phyloP scores from a whole-genome alignment of 2,113 vertebrate species.

The Epinephelus cyanopodus region DNA sequence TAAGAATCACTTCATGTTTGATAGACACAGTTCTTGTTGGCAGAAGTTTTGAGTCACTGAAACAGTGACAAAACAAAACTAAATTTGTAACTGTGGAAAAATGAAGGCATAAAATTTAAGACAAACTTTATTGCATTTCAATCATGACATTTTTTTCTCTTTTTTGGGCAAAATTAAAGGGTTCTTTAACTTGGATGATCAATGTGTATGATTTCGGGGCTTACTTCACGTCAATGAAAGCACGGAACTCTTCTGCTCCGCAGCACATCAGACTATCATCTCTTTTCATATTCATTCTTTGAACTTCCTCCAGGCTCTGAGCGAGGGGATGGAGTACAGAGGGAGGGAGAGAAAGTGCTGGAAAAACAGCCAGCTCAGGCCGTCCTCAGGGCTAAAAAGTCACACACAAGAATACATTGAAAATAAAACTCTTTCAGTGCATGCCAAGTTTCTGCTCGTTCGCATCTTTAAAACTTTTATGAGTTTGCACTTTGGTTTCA shows the following conservation, averaged over 20 bases:
- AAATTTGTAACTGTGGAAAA: neutral
- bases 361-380: constrained; percentile 39
- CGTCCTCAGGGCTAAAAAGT: constrained; percentile 30
- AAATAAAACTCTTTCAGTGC: constrained; percentile 27
- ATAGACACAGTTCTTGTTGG: neutral
- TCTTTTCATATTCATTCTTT: constrained; percentile 47
- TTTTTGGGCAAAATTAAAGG: neutral
- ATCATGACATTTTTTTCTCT: neutral
- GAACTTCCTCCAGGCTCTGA: constrained; percentile 38
- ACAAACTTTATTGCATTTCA: neutral
- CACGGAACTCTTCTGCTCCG: constrained; percentile 3
- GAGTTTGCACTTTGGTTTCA: constrained; percentile 39
- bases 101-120: neutral
- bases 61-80: neutral
- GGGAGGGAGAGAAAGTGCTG: constrained; percentile 6
- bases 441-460: constrained; percentile 30
- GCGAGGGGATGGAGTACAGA: constrained; percentile 16
- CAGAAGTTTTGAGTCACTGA: neutral
- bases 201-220: neutral
- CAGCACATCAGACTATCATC: constrained; percentile 19
- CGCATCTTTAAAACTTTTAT: constrained; percentile 36
- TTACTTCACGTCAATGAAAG: neutral
- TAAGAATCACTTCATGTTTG: neutral
- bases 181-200: neutral
- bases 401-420: constrained; percentile 27